Evolutionary conservation across 92 coral and sea anemone species (phyloP), one percentile per base, ranked within the genome.

Genomic region (Umimayanthus kanabou): DNA sequence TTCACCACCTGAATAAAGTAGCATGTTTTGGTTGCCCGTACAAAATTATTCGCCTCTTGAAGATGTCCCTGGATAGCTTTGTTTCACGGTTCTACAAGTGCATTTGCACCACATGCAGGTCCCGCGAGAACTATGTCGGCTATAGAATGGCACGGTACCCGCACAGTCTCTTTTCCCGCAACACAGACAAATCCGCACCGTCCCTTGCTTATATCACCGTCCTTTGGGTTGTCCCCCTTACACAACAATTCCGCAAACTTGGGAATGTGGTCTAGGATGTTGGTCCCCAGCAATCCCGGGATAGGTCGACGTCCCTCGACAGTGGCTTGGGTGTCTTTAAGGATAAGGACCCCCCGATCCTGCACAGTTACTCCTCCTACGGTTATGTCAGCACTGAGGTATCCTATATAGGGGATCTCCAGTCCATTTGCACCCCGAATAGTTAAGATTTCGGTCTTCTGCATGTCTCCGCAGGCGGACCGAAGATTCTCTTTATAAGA

Each of bases 371-470:
- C 93, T 45, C 89, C 94, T 13, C 77, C 89, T 9, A 89, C 85
- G 16, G 81, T 84, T 29, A 89, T 80, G 7, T 90, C 89, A 80
- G 86, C 50, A 55, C 89, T 90, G 40, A 93, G 79, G 88, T 91
- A 93, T 39, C 95, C 92, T 30, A 93, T 43, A 57, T 92, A 92
- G 4, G 93, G 91, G 53, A 92, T 85, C 81, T 92, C 95, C 74
- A 90, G 86, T 22, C 95, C 92, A 89, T 91, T 93, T 6, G 90
- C 92, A 7, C 91, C 93, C 26, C 88, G 80, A 7, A 93, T 82
- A 8, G 89, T 89, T 26, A 91, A 77, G 80, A 82, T 73, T n/a
- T 37, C 70, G 9, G 47, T 58, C 33, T 85, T 65, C 16, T 43
- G 50, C 26, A 83, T 25, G 15, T 58, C 23, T n/a, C 92, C 91